Evolutionary conservation across 2,113 vertebrate genomes (phyloP).

Genomic region (Rhea americana): DNA sequence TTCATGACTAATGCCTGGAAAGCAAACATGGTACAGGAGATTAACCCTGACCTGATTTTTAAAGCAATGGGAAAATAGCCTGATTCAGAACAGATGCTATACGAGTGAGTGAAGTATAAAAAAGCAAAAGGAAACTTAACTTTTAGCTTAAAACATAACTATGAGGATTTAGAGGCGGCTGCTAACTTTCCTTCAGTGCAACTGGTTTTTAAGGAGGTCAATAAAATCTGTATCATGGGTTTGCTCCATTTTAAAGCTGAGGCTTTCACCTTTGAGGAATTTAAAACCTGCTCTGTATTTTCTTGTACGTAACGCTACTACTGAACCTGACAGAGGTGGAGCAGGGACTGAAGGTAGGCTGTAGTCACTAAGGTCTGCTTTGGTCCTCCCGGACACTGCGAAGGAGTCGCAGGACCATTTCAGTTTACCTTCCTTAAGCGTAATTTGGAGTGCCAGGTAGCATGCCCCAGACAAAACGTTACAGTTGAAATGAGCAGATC

Average conservation of each 20-base stretch:
- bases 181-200: conserved; percentile 53
- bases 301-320: neutral
- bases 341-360: neutral
- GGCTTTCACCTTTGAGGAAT: conserved; percentile 25
- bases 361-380: neutral
- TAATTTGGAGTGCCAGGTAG: neutral
- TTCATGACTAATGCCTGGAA: conserved; percentile 82
- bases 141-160: conserved; percentile 66
- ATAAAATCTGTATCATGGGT: conserved; percentile 36
- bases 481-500: neutral
- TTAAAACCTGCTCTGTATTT: conserved; percentile 32
- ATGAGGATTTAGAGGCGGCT: conserved; percentile 52
- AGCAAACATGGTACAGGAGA: conserved; percentile 78
- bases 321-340: neutral
- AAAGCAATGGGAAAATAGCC: conserved; percentile 77
- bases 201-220: conserved; percentile 62
- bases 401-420: neutral
- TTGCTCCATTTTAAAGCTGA: conserved; percentile 28
- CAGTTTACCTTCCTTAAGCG: neutral
- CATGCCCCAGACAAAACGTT: neutral
- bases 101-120: conserved; percentile 55
- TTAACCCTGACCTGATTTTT: conserved; percentile 79
- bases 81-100: conserved; percentile 80
- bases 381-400: neutral
- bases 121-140: conserved; percentile 68